phyloP scores from a whole-genome alignment of 2,888 invertebrate species.

The Acrobasis suavella region DNA sequence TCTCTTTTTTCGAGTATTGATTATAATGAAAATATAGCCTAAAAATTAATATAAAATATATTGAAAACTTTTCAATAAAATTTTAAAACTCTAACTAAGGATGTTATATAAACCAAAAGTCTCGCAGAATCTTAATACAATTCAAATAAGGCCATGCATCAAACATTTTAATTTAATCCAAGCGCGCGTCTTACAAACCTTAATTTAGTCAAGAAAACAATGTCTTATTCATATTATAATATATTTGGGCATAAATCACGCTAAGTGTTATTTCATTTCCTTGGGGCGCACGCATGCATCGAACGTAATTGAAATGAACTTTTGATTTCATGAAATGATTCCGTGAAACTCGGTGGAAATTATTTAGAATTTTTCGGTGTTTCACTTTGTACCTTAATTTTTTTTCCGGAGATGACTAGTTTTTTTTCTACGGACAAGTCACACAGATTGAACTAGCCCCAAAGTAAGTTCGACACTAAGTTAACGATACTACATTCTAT shows the following conservation, averaged over 20 bases:
- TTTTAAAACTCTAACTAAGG: too few relatives aligned
- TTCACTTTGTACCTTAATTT: not conserved
- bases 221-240: constrained; percentile 75
- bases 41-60: too few relatives aligned
- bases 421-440: too few relatives aligned
- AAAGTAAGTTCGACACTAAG: too few relatives aligned
- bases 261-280: constrained; percentile 82
- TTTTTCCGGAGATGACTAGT: not conserved
- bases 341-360: constrained; percentile 63
- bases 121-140: constrained; percentile 32
- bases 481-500: too few relatives aligned
- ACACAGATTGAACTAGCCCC: too few relatives aligned
- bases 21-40: too few relatives aligned
- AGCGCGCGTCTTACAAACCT: constrained; percentile 61
- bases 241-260: constrained; percentile 78
- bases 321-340: constrained; percentile 77
- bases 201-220: constrained; percentile 75
- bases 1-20: too few relatives aligned
- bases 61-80: too few relatives aligned
- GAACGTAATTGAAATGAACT: constrained; percentile 82
- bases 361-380: constrained; percentile 71
- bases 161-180: constrained; percentile 49
- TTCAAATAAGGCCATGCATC: constrained; percentile 45
- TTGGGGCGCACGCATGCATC: constrained; percentile 70
- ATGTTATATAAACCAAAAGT: not conserved